Evolutionary conservation across 2,113 vertebrate genomes (phyloP).

Genomic region (Gnathonemus longibarbis): DNA sequence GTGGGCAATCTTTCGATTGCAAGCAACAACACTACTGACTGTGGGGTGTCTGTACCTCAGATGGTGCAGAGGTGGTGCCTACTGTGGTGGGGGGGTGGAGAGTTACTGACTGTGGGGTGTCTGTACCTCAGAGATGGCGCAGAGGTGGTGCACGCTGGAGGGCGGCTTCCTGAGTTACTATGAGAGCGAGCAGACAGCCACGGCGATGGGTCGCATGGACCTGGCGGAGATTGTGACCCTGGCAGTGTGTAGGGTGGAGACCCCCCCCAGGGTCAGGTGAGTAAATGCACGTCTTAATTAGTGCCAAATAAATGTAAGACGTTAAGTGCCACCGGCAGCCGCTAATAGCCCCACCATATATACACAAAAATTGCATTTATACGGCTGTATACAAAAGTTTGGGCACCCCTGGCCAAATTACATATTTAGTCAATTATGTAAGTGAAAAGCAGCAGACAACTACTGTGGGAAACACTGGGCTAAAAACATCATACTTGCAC

Average conservation of each 20-base stretch:
- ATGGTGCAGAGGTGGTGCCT: constrained; percentile 77
- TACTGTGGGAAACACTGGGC: background rate
- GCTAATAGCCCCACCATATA: background rate
- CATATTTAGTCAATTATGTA: background rate
- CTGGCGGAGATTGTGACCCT: constrained; percentile 73
- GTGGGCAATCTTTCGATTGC: background rate
- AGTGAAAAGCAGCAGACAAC: background rate
- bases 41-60: constrained; percentile 43
- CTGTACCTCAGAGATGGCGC: constrained; percentile 65
- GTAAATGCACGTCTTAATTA: constrained; percentile 20
- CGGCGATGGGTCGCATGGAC: constrained; percentile 75
- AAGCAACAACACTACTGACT: background rate
- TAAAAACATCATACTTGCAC: background rate
- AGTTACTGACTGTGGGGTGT: constrained; percentile 1
- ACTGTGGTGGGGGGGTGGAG: background rate
- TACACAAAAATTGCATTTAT: background rate
- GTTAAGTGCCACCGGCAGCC: background rate
- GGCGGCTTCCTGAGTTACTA: constrained; percentile 87
- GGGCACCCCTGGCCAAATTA: background rate
- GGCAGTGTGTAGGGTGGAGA: constrained; percentile 65
- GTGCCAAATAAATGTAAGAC: background rate
- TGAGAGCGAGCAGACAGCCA: constrained; percentile 71
- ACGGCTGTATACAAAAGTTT: background rate
- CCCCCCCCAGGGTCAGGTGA: constrained; percentile 68
- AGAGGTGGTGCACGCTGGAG: constrained; percentile 88